A percentile compares a stretch with the other conserved stretches of the same genome.
Conservation (phyloP, 2,113 vertebrate species). For the Trematomus loennbergii region DNA sequence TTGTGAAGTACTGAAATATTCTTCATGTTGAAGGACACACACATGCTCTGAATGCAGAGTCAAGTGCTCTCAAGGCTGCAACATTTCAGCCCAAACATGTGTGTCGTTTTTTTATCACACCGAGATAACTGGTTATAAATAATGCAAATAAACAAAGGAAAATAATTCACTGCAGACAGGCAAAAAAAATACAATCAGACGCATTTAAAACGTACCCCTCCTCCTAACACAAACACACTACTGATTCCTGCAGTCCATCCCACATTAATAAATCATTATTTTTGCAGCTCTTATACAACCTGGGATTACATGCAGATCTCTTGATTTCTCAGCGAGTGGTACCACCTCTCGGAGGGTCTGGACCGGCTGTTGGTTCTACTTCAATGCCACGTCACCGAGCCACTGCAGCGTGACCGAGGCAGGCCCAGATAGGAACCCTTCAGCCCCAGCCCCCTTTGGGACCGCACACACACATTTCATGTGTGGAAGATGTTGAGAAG, state of each 20-base stretch:
- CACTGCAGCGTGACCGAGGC: slow-evolving; percentile 67
- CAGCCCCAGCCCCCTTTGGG: slow-evolving; percentile 37
- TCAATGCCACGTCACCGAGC: slow-evolving; percentile 79
- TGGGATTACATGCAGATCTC: slow-evolving; percentile 46
- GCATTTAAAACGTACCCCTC: slow-evolving; percentile 45
- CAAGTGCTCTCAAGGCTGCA: slow-evolving; percentile 37
- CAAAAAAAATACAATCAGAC: neutral
- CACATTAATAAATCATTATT: slow-evolving; percentile 41
- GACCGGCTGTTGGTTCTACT: slow-evolving; percentile 75
- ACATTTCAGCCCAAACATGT: slow-evolving; percentile 24
- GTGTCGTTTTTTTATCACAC: neutral
- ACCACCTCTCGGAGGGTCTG: slow-evolving; percentile 77
- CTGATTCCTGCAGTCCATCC: slow-evolving; percentile 39
- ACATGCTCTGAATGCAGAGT: slow-evolving; percentile 26
- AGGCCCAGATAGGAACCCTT: slow-evolving; percentile 60
- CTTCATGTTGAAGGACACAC: neutral
- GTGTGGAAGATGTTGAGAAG: slow-evolving; percentile 14
- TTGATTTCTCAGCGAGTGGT: slow-evolving; percentile 57
- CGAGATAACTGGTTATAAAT: slow-evolving; percentile 17
- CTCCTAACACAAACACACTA: slow-evolving; percentile 25
- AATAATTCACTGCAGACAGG: neutral
- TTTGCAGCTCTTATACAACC: slow-evolving; percentile 54
- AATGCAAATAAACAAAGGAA: neutral
- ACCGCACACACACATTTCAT: slow-evolving; percentile 34
- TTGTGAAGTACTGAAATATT: slow-evolving; percentile 13